Percentiles rank a stretch among this genome's conserved stretches.
phyloP scores from a whole-genome alignment of 1,140 invertebrate genomes.

The Ceratina calcarata region DNA sequence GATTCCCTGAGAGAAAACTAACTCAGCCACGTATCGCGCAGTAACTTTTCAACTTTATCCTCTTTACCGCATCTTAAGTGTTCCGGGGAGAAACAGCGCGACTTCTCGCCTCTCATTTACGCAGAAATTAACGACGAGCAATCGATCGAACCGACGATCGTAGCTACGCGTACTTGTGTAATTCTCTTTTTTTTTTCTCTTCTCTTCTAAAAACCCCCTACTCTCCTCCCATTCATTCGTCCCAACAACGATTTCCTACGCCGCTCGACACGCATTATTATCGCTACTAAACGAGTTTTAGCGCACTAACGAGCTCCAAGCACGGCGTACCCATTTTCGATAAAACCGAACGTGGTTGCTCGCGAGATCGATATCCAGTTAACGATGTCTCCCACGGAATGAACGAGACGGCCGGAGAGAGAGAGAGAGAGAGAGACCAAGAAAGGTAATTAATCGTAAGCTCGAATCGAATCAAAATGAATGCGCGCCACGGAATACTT shows the following conservation, averaged over 20 bases:
- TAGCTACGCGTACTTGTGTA: neutral
- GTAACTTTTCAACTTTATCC: neutral
- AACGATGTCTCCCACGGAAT: conserved; percentile 43
- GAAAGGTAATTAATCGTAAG: conserved; percentile 27
- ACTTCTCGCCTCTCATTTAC: no score
- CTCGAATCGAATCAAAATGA: neutral
- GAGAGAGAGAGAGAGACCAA: conserved; percentile 4
- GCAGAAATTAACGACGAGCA: no score
- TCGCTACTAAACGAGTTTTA: conserved; percentile 54
- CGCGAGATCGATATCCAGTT: conserved; percentile 51
- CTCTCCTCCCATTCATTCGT: neutral
- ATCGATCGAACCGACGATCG: no score
- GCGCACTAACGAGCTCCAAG: conserved; percentile 49
- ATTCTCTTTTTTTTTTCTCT: neutral
- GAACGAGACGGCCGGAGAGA: neutral
- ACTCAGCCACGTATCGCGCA: neutral
- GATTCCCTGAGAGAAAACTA: no score
- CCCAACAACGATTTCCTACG: neutral
- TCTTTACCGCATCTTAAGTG: no score
- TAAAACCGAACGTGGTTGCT: conserved; percentile 22
- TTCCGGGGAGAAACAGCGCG: no score
- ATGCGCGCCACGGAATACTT: no score
- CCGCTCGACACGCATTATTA: conserved; percentile 55
- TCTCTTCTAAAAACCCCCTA: no score
- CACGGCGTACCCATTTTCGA: conserved; percentile 28